Evolutionary conservation across 2,113 vertebrate species (phyloP), one percentile per base, ranked within the genome.

Genomic region (Orthonyx spaldingii): DNA sequence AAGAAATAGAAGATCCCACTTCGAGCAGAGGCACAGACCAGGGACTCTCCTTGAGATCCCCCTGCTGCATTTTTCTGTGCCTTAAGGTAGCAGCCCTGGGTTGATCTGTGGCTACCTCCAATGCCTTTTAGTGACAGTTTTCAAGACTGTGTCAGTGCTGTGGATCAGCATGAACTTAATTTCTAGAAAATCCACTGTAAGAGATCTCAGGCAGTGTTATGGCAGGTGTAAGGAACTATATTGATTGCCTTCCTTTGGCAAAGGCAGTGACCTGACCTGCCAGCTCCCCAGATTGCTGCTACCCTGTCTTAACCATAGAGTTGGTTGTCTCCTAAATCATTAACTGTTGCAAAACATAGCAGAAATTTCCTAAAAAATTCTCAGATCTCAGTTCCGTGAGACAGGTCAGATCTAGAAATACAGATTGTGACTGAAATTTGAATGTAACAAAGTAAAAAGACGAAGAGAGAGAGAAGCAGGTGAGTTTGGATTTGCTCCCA

Each of bases 401-500:
- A 42, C 3, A 75, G 10, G 5, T 24, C 16, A 81, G 47, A 86
- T 55, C 10, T 59, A 90, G 17, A 93, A 91, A 70, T 42, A 6
- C 15, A n/a, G 32, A 57, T 18, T 57, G 39, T 2, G 4, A 64
- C 16, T 66, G 61, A 28, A 44, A 68, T 74, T 91, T 75, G 27
- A 78, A 50, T 41, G 6, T 66, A 64, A 82, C 0, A 2, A 81
- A 63, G 10, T 18, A 35, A 64, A 78, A 81, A 27, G 3, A 13
- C 2, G 11, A 64, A 42, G 19, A 52, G 23, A 61, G 30, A 87
- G 35, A 64, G 30, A 71, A 89, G 24, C 13, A 7, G 7, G 8
- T 53, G 52, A 47, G 8, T 75, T 84, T 6, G 1, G 33, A 32
- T 56, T 71, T 0, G 0, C 8, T 50, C 22, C 27, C 17, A 30